Evolutionary conservation across 1,140 invertebrate genomes (phyloP), one percentile per base, ranked within the genome.

Genomic region (Drosophila pandora): DNA sequence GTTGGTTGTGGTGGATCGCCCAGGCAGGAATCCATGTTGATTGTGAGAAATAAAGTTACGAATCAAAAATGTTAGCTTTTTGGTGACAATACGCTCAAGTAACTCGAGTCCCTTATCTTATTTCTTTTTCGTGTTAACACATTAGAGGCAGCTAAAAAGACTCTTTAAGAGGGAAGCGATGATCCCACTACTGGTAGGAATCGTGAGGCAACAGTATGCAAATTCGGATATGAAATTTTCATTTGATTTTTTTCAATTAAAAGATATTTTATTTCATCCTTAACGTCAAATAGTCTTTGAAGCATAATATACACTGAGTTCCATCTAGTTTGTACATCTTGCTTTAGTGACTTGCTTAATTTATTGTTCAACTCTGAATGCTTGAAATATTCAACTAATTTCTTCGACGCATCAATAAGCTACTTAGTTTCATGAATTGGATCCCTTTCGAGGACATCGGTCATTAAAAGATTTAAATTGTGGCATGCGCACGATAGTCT

Each of bases 391-490:
- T 37, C 10, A 37, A 37, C 34, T n/a, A 12, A 37, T n/a, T 37
- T 37, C 34, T 37, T 37, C 34, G 34, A 37, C 34, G 34, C 34
- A 37, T 37, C 34, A 37, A 37, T 37, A 37, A 37, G 34, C 34
- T 37, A 8, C 34, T 8, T 37, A 37, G 10, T 37, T 37, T 37
- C 34, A 37, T 37, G 10, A 37, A 37, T 37, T 37, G 34, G 34
- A 37, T 37, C 34, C 34, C 12, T 37, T 37, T 37, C 10, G 34
- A 37, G 34, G 34, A 37, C 34, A 37, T 37, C 34, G 34, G 34
- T 8, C 34, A 37, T 37, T 37, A 37, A 37, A 37, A 37, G 34
- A 37, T 37, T 37, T n/a, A 37, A 37, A 37, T n/a, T 37, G 34
- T 37, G 34, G 34, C 34, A 37, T 37, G 34, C 34, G 10, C 34